phyloP scores from a whole-genome alignment of 64 coral and sea anemone species.

The Exaiptasia diaphana region DNA sequence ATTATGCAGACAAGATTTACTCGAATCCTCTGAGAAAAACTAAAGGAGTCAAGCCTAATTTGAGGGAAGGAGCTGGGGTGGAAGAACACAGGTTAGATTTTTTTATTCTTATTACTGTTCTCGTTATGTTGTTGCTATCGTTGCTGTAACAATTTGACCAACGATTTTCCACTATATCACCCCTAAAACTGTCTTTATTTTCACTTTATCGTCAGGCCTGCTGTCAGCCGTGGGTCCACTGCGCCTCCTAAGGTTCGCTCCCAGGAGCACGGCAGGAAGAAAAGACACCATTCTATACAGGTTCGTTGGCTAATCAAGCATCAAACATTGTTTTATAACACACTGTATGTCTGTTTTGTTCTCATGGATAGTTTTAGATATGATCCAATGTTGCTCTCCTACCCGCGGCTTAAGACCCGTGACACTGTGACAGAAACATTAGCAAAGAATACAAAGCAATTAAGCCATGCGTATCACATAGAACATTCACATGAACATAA shows the following conservation, averaged over 20 bases:
- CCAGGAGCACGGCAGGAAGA: slow-evolving; percentile 62
- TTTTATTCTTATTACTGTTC: background rate
- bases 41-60: slow-evolving; percentile 84
- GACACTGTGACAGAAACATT: too few species aligned
- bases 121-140: background rate
- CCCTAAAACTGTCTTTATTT: too few species aligned
- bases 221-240: slow-evolving; percentile 83
- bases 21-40: slow-evolving; percentile 83
- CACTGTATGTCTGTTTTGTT: too few species aligned
- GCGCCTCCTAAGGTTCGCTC: slow-evolving; percentile 81
- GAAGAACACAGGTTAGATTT: slow-evolving; percentile 60
- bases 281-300: slow-evolving; percentile 75
- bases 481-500: too few species aligned
- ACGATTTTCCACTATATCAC: too few species aligned
- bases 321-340: too few species aligned
- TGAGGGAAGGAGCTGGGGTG: slow-evolving; percentile 62
- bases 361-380: too few species aligned
- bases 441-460: too few species aligned
- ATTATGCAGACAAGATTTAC: slow-evolving; percentile 97
- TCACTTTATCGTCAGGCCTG: slow-evolving; percentile 44
- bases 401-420: too few species aligned
- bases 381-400: too few species aligned
- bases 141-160: background rate
- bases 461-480: too few species aligned
- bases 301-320: slow-evolving; percentile 13